phyloP scores from a whole-genome alignment of 30 jellyfish, hydroid and myxozoan genomes.

The Sanderia malayensis region DNA sequence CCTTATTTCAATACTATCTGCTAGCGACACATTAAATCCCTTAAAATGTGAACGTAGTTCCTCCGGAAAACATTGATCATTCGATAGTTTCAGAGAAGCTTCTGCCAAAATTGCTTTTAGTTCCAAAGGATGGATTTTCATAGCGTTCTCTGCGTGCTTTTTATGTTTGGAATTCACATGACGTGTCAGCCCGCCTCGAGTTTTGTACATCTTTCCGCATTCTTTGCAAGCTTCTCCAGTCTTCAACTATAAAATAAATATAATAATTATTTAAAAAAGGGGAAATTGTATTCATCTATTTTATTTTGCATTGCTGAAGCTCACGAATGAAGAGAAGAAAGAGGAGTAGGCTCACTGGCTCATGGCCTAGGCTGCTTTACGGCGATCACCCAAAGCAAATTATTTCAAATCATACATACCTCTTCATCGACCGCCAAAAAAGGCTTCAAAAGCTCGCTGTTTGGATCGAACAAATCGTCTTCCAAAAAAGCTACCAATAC shows the following conservation, averaged over 20 bases:
- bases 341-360: not conserved
- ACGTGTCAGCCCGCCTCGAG: conserved; percentile 1
- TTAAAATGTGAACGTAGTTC: too few relatives aligned
- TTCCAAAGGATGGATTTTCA: too few relatives aligned
- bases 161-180: not conserved
- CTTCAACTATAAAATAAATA: not conserved
- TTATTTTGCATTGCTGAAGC: conserved; percentile 1
- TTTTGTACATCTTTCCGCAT: not conserved
- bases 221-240: conserved; percentile 3
- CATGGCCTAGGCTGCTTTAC: not conserved
- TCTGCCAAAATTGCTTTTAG: too few relatives aligned
- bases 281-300: conserved; percentile 1
- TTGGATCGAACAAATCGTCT: not conserved
- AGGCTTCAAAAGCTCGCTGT: conserved; percentile 1
- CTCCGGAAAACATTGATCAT: too few relatives aligned
- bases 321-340: not conserved
- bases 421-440: not conserved
- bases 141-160: conserved; percentile 3
- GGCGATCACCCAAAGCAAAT: conserved; percentile 3
- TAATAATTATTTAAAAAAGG: not conserved
- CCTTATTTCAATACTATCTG: too few relatives aligned
- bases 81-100: too few relatives aligned
- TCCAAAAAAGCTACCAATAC: not conserved
- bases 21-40: too few relatives aligned
- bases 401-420: not conserved